These are phyloP conservation scores for Dicyrtomina minuta DNA, from an alignment of 2,888 invertebrate species.

Conservation along the genomic window DNA sequence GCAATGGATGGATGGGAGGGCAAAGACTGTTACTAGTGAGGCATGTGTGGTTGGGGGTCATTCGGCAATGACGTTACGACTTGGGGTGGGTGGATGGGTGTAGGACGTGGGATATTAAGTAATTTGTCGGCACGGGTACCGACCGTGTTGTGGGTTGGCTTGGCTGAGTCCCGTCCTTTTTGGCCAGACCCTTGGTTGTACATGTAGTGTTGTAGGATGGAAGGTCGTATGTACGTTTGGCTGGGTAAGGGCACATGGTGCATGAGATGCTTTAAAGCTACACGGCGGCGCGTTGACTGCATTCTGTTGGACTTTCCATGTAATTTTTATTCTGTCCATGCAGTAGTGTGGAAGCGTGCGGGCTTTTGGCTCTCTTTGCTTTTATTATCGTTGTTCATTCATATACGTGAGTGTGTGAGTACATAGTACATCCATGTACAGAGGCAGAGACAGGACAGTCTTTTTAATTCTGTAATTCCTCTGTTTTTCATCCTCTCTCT, in stretches of 20 bases:
- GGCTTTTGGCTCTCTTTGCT: conserved; percentile 8
- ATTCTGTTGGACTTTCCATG: conserved; percentile 8
- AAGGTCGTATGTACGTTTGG: not conserved
- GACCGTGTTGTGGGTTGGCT: too few species aligned
- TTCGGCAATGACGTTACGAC: too few species aligned
- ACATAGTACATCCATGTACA: not conserved
- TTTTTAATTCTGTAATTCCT: not conserved
- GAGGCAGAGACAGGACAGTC: too few species aligned
- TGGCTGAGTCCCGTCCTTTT: too few species aligned
- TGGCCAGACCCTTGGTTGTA: too few species aligned
- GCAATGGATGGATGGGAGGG: too few species aligned
- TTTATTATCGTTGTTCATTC: not conserved
- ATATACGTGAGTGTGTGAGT: not conserved
- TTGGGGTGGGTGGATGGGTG: too few species aligned
- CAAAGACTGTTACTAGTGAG: too few species aligned
- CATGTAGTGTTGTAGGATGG: too few species aligned
- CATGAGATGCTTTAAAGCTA: conserved; percentile 1
- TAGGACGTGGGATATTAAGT: too few species aligned
- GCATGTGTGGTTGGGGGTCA: too few species aligned
- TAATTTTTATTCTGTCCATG: conserved; percentile 6
- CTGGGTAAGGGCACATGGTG: not conserved
- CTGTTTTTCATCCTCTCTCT: not conserved
- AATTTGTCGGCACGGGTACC: too few species aligned
- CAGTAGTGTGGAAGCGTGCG: conserved; percentile 3
- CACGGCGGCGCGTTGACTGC: conserved; percentile 13